Evolutionary conservation across 2,888 invertebrate genomes (phyloP).

Genomic region (Timandra comae): DNA sequence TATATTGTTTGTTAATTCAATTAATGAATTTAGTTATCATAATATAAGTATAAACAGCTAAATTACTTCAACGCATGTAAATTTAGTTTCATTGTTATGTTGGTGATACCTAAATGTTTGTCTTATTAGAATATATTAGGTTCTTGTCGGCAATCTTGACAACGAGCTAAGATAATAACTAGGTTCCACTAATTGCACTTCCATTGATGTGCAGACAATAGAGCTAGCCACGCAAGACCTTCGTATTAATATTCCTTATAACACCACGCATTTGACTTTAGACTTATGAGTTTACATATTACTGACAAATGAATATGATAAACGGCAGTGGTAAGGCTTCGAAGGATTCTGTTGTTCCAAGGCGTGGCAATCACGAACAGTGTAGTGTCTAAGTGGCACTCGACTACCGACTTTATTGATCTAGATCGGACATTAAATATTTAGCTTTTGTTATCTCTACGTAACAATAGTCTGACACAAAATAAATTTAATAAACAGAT

Average conservation of each 20-base stretch:
- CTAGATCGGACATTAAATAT: slow-evolving; percentile 45
- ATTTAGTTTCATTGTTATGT: too few relatives aligned
- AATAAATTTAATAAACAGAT: slow-evolving; percentile 25
- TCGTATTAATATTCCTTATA: slow-evolving; percentile 36
- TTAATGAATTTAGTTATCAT: too few relatives aligned
- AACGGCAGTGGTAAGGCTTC: slow-evolving; percentile 45
- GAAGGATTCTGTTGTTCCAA: slow-evolving; percentile 52
- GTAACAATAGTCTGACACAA: slow-evolving; percentile 29
- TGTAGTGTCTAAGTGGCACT: slow-evolving; percentile 26
- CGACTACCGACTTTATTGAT: slow-evolving; percentile 30
- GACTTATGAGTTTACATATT: slow-evolving; percentile 54
- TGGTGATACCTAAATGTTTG: slow-evolving; percentile 6
- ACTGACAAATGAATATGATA: slow-evolving; percentile 59
- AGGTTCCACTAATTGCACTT: slow-evolving; percentile 41
- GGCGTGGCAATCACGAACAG: slow-evolving; percentile 67
- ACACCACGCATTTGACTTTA: slow-evolving; percentile 40
- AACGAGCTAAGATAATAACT: slow-evolving; percentile 37
- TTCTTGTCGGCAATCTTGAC: slow-evolving; percentile 18
- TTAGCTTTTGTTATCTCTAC: slow-evolving; percentile 44
- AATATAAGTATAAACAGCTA: too few relatives aligned
- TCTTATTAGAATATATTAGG: slow-evolving; percentile 34
- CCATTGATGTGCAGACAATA: slow-evolving; percentile 44
- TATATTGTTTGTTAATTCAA: too few relatives aligned
- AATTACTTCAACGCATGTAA: too few relatives aligned
- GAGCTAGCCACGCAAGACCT: slow-evolving; percentile 47